Evolutionary conservation across 2,888 invertebrate species (phyloP), one percentile per base, ranked within the genome.

Genomic region (Cremastinae sp.): DNA sequence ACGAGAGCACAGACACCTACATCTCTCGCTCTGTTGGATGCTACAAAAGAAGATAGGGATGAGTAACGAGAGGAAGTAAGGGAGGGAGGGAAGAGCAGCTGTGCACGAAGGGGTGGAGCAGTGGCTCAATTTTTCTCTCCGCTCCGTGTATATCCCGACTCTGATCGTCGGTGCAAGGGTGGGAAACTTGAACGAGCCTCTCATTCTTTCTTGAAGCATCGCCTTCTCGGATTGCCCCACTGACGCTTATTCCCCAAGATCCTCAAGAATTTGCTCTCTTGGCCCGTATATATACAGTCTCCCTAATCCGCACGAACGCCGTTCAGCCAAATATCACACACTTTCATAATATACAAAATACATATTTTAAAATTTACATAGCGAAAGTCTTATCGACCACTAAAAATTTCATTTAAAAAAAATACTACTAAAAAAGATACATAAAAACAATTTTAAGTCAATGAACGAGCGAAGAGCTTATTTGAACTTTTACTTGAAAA

Each of bases 111-210:
- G 74, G 74, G 71, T 74, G 70, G 77, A 77, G 74, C 47, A 41
- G 61, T 22, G 38, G 51, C 28, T 76, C 54, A 9, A 72, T 73
- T 69, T 73, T 59, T 64, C 72, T 73, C 64, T 64, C 45, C n/a
- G n/a, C n/a, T n/a, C n/a, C n/a, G n/a, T n/a, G n/a, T 51, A 61
- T 16, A 36, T 43, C 18, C 12, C 38, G 49, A 34, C 58, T 51
- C 20, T n/a, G 51, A 41, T 38, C n/a, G 20, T 49, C 22, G 58
- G 20, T 53, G 62, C 54, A 64, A 51, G 71, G 74, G 66, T 72
- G 75, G 79, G 82, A 81, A 84, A 81, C 54, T 54, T 71, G 68
- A 76, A 73, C 58, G 79, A 75, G 59, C 66, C 36, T 41, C 38
- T 51, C 62, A n/a, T n/a, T n/a, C n/a, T n/a, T n/a, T n/a, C 12